Evolutionary conservation across 1,140 invertebrate genomes (phyloP).

Genomic region (Drosophila punjabiensis): DNA sequence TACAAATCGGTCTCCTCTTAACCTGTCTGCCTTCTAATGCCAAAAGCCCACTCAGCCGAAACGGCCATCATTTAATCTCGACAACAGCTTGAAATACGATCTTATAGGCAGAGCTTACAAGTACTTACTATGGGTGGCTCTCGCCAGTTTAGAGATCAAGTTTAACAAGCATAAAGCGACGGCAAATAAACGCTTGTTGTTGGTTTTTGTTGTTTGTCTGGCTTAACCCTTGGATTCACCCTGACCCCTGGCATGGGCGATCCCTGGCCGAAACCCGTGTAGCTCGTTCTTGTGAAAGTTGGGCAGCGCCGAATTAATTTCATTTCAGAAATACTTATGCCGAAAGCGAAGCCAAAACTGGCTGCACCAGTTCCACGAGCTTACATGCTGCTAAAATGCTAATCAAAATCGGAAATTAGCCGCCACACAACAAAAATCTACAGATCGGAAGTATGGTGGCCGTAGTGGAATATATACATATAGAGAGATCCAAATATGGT

Average conservation of each 20-base stretch:
- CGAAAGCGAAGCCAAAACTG: constrained; percentile 62
- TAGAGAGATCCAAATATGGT: constrained; percentile 10
- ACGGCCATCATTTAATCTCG: constrained; percentile 73
- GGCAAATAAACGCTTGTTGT: constrained; percentile 50
- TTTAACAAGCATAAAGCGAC: constrained; percentile 67
- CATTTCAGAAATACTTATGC: constrained; percentile 24
- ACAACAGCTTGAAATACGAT: constrained; percentile 68
- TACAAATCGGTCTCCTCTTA: constrained; percentile 22
- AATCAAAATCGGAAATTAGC: constrained; percentile 48
- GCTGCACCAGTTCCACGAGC: constrained; percentile 70
- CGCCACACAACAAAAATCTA: neutral
- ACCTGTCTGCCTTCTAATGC: constrained; percentile 63
- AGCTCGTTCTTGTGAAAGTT: constrained; percentile 77
- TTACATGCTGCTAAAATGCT: constrained; percentile 36
- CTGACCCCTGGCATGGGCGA: constrained; percentile 62
- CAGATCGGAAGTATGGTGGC: constrained; percentile 25
- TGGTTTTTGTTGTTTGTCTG: constrained; percentile 27
- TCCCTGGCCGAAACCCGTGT: constrained; percentile 51
- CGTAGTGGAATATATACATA: neutral
- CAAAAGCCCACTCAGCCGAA: constrained; percentile 65
- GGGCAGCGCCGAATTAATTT: constrained; percentile 36
- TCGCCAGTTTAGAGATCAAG: constrained; percentile 65
- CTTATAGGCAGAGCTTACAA: constrained; percentile 64
- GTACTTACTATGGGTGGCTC: constrained; percentile 34
- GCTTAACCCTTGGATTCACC: constrained; percentile 52